A percentile compares a stretch with the other conserved stretches of the same genome.
Conservation (phyloP, 2,113 vertebrate species). For the Tetrax tetrax region DNA sequence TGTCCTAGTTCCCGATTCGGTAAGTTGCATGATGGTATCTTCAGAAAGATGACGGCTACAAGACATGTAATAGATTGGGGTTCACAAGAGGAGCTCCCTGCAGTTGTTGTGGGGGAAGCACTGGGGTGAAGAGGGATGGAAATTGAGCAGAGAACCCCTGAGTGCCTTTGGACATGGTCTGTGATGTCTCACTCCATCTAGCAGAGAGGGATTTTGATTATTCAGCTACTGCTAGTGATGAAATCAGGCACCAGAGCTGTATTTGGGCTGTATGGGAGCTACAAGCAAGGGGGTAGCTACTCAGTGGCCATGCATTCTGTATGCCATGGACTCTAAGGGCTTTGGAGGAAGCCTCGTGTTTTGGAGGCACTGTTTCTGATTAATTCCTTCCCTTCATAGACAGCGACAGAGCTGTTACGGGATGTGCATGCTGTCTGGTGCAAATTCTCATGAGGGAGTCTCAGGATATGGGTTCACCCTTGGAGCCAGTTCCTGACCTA, state of each 20-base stretch:
- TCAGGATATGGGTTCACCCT: background rate
- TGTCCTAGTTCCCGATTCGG: background rate
- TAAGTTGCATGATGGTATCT: background rate
- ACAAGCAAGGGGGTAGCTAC: no score
- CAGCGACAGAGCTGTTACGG: background rate
- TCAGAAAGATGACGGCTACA: background rate
- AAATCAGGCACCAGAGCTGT: background rate
- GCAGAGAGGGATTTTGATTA: background rate
- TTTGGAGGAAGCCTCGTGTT: background rate
- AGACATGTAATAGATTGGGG: background rate
- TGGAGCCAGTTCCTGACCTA: background rate
- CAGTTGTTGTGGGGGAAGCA: fast-evolving
- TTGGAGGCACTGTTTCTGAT: background rate
- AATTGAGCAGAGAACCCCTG: background rate
- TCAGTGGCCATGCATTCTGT: background rate
- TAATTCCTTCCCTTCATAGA: background rate
- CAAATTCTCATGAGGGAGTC: fast-evolving
- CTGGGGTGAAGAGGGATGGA: fast-evolving
- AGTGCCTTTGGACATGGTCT: background rate
- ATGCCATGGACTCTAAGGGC: background rate
- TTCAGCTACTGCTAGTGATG: background rate
- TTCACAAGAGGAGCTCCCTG: background rate
- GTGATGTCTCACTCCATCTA: background rate
- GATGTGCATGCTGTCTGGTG: background rate
- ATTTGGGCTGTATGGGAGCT: background rate